These are phyloP conservation scores for Tetrapedia diversipes DNA, from an alignment of 2,888 invertebrate species.

Conservation along the genomic window DNA sequence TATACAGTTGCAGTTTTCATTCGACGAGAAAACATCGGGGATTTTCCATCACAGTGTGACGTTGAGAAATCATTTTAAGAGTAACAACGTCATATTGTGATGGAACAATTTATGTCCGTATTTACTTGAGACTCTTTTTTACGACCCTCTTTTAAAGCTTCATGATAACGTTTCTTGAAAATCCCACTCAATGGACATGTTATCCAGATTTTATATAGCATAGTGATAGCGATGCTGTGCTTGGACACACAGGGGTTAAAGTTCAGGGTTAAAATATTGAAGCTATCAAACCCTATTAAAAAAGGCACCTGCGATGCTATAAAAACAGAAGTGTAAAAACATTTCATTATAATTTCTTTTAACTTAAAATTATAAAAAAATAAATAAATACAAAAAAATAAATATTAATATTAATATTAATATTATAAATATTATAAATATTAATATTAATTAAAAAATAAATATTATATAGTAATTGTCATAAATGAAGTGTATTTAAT, in stretches of 20 bases:
- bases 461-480: too few species aligned
- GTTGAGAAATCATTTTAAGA: not conserved
- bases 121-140: not conserved
- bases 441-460: too few species aligned
- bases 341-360: too few species aligned
- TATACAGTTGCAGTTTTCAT: too few species aligned
- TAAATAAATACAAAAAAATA: too few species aligned
- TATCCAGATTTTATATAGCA: constrained; percentile 26
- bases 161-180: constrained; percentile 1
- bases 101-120: too few species aligned
- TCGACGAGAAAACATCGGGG: too few species aligned
- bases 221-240: constrained; percentile 1
- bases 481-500: too few species aligned
- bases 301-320: not conserved
- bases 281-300: not conserved
- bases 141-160: not conserved
- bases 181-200: not conserved
- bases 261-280: constrained; percentile 28
- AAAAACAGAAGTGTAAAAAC: too few species aligned
- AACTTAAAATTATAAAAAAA: too few species aligned
- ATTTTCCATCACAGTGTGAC: not conserved
- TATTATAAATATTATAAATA: too few species aligned
- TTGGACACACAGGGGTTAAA: constrained; percentile 15
- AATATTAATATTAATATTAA: too few species aligned
- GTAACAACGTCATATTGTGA: not conserved